These are phyloP conservation scores for Syrmaticus mikado DNA, from an alignment of 2,113 vertebrate genomes.

Conservation along the genomic window DNA sequence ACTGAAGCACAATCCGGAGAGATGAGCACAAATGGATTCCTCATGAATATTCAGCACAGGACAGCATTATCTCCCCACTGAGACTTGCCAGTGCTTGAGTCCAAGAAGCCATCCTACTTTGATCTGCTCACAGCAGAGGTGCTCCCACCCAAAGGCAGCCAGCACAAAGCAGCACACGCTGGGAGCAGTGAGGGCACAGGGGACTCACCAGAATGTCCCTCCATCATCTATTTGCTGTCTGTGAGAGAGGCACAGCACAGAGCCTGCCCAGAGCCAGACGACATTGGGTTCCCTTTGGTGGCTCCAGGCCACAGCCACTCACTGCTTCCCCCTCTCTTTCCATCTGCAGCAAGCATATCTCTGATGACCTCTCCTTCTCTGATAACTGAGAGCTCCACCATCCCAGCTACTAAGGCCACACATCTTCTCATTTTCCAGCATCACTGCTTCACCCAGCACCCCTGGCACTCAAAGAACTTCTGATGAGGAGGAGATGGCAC, in stretches of 20 bases:
- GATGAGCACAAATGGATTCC: neutral
- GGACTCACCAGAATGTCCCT: neutral
- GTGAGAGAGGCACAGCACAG: neutral
- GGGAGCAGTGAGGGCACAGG: no score
- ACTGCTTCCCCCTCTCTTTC: neutral
- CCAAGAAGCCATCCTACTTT: neutral
- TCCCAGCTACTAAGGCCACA: neutral
- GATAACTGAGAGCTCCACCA: neutral
- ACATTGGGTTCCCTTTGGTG: neutral
- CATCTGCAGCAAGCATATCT: neutral
- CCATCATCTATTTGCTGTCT: neutral
- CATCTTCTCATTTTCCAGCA: neutral
- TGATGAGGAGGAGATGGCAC: neutral
- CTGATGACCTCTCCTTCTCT: neutral
- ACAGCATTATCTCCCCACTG: neutral
- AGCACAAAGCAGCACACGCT: neutral
- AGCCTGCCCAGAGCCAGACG: no score
- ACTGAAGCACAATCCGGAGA: constrained; percentile 25
- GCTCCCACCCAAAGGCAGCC: fast-evolving
- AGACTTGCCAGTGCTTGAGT: neutral
- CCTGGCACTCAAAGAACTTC: neutral
- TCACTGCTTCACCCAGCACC: fast-evolving
- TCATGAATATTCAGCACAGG: constrained; percentile 50
- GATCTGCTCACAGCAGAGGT: fast-evolving
- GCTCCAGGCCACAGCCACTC: neutral